A percentile compares a stretch with the other conserved stretches of the same genome.
Evolutionary conservation across 2,888 invertebrate species (phyloP).

Genomic region (Acanthosepion lycidas): DNA sequence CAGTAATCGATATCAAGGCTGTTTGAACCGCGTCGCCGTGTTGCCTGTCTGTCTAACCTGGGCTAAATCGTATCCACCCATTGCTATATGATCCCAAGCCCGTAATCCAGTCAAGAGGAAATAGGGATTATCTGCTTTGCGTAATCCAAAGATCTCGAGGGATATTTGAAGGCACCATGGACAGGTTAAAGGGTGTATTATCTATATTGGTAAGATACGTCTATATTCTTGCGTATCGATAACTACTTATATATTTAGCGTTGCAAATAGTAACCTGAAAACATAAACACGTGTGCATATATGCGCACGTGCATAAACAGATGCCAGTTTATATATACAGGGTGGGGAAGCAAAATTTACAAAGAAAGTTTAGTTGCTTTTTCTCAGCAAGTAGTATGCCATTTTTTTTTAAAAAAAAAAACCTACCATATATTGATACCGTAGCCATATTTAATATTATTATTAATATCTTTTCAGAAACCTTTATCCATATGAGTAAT

Average conservation of each 20-base stretch:
- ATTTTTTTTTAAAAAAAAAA: too few species aligned
- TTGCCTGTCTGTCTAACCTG: conserved; percentile 35
- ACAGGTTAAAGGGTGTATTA: neutral
- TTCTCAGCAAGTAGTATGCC: too few species aligned
- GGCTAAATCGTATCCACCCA: neutral
- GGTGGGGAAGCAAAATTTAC: too few species aligned
- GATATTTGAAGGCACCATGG: neutral
- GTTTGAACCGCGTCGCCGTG: neutral
- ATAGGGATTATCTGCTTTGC: conserved; percentile 33
- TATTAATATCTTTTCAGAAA: too few species aligned
- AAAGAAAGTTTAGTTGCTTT: too few species aligned
- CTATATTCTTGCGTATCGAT: conserved; percentile 36
- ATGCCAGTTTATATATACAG: too few species aligned
- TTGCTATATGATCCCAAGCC: neutral
- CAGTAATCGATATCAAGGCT: neutral
- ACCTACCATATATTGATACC: too few species aligned
- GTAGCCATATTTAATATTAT: too few species aligned
- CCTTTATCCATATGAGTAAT: too few species aligned
- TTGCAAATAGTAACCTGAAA: conserved; percentile 38
- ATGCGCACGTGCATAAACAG: too few species aligned
- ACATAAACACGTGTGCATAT: conserved; percentile 1
- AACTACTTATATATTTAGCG: conserved; percentile 35
- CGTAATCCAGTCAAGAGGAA: neutral
- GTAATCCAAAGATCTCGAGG: neutral
- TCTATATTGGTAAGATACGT: conserved; percentile 36